These are phyloP conservation scores for Archaeoteleia sp. DNA, from an alignment of 2,888 invertebrate species.

Conservation along the genomic window DNA sequence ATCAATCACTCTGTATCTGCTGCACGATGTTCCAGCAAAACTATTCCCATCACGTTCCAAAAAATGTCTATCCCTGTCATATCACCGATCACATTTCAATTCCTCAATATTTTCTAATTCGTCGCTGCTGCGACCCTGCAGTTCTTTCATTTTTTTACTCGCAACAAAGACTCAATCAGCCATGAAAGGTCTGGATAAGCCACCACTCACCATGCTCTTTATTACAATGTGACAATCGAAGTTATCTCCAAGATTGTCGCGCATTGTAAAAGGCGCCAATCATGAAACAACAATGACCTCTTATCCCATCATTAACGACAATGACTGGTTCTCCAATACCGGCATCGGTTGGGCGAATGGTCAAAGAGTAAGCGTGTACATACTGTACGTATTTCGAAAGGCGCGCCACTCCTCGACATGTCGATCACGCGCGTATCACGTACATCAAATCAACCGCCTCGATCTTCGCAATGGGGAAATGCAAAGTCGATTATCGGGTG, in stretches of 20 bases:
- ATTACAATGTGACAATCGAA: too few species aligned
- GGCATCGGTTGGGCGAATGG: background rate
- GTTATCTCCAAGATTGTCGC: background rate
- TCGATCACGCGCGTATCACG: conserved; percentile 4
- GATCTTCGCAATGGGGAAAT: conserved; percentile 8
- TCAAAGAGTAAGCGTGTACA: background rate
- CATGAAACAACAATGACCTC: background rate
- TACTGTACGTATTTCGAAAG: conserved; percentile 8
- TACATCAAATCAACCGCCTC: conserved; percentile 4
- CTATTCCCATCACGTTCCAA: too few species aligned
- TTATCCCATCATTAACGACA: background rate
- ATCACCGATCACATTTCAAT: too few species aligned
- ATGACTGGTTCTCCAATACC: background rate
- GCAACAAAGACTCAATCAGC: too few species aligned
- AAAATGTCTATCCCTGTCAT: too few species aligned
- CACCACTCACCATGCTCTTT: too few species aligned
- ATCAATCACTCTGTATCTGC: too few species aligned
- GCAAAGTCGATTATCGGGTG: conserved; percentile 5
- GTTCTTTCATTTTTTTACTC: too few species aligned
- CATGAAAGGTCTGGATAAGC: too few species aligned
- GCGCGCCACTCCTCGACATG: conserved; percentile 7
- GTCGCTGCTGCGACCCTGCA: too few species aligned
- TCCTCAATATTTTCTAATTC: too few species aligned
- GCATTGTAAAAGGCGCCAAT: background rate
- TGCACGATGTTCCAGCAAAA: too few species aligned